Conservation (phyloP, 2,797 vertebrate genomes). For the Myripristis jacobus region DNA sequence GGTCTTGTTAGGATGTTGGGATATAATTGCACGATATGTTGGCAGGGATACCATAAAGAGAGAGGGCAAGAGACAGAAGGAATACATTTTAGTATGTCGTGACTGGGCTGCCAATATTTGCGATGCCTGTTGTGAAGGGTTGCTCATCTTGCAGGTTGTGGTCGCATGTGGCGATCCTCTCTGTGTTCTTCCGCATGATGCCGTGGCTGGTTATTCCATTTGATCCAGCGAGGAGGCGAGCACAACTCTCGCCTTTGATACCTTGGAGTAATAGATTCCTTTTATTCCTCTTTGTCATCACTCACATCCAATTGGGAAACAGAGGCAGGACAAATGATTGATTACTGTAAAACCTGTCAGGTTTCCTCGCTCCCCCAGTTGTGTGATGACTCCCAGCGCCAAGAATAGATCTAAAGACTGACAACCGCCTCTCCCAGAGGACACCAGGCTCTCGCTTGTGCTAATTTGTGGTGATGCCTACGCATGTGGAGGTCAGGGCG, state of each 20-base stretch:
- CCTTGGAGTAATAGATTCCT: conserved; percentile 29
- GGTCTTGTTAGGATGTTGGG: conserved; percentile 76
- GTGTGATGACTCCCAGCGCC: conserved; percentile 62
- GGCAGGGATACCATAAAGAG: conserved; percentile 39
- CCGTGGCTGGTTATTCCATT: not conserved
- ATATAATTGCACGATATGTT: conserved; percentile 75
- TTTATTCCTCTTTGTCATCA: conserved; percentile 33
- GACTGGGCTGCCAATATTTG: conserved; percentile 11
- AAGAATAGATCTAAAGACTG: conserved; percentile 78
- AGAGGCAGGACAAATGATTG: conserved; percentile 66
- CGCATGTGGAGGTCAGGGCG: conserved; percentile 67
- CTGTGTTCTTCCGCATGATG: not conserved
- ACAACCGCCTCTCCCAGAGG: conserved; percentile 76
- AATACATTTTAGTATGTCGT: conserved; percentile 23
- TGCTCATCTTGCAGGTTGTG: not conserved
- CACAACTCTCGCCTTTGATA: conserved; percentile 36
- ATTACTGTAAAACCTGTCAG: conserved; percentile 74
- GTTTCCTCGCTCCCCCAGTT: conserved; percentile 27
- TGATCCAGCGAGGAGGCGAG: conserved; percentile 24
- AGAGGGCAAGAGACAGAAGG: conserved; percentile 46
- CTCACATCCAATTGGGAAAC: conserved; percentile 41
- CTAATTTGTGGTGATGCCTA: conserved; percentile 76
- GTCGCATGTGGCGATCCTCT: not conserved
- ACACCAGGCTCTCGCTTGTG: conserved; percentile 60
- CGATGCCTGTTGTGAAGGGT: conserved; percentile 6